Evolutionary conservation across 2,797 vertebrate genomes (phyloP).

Genomic region (Pteropus rufus): DNA sequence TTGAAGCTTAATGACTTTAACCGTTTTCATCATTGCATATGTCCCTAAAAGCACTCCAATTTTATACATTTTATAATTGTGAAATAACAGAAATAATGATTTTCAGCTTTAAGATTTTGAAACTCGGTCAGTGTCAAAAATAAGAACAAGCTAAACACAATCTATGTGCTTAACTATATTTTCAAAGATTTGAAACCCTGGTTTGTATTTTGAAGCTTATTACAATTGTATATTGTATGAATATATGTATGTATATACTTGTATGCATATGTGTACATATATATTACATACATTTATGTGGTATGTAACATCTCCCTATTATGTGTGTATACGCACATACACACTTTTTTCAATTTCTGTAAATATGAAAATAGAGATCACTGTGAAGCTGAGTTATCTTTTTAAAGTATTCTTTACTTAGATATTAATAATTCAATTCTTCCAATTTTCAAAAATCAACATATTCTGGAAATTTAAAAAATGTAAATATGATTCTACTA

Average conservation of each 20-base stretch:
- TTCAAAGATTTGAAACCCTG: not conserved
- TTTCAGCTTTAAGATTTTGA: conserved; percentile 35
- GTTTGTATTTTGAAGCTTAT: not conserved
- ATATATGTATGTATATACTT: not conserved
- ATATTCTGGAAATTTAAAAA: not conserved
- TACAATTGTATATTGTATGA: not conserved
- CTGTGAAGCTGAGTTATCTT: not conserved
- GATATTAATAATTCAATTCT: not conserved
- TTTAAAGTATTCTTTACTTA: not conserved
- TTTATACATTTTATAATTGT: not conserved
- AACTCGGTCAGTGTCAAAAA: not conserved
- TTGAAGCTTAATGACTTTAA: conserved; percentile 43
- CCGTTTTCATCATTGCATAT: conserved; percentile 41
- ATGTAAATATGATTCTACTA: not conserved
- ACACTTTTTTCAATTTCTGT: not conserved
- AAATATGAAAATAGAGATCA: not conserved
- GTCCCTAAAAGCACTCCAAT: not conserved
- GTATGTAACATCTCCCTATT: not conserved
- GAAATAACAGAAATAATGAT: conserved; percentile 46
- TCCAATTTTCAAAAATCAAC: not conserved
- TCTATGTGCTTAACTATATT: not conserved
- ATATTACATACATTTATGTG: not conserved
- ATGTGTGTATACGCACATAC: not conserved
- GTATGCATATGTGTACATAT: not conserved
- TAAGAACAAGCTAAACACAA: not conserved